These are phyloP conservation scores for Diceros bicornis DNA, from an alignment of 2,797 vertebrate genomes.

Conservation along the genomic window DNA sequence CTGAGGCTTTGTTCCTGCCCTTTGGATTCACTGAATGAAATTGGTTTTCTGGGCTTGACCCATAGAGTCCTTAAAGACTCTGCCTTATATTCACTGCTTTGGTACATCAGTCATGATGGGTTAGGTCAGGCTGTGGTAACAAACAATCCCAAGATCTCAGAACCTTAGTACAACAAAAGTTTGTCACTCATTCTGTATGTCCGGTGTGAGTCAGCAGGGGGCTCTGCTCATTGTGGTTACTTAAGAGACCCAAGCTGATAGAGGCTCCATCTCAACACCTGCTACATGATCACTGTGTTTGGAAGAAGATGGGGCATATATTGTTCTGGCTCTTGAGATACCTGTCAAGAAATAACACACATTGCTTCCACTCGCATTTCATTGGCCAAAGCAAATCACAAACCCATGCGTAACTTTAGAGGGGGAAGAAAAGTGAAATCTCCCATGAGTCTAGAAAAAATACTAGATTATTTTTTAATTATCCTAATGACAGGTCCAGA, in stretches of 20 bases:
- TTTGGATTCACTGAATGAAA: neutral
- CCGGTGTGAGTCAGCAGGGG: neutral
- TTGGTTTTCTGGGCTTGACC: slow-evolving; percentile 53
- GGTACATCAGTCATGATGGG: neutral
- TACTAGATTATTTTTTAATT: neutral
- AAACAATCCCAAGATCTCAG: neutral
- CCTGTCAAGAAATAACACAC: neutral
- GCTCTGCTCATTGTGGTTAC: neutral
- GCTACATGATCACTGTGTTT: neutral
- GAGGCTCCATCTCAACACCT: neutral
- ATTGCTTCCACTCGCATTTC: neutral
- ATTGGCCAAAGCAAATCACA: neutral
- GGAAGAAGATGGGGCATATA: neutral
- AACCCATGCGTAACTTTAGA: neutral
- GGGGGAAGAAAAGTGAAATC: neutral
- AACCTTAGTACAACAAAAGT: neutral
- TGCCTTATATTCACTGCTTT: neutral
- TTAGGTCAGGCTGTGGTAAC: neutral
- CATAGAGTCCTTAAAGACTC: neutral
- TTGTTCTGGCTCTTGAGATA: slow-evolving; percentile 7
- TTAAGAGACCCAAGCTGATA: neutral
- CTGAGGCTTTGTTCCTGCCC: neutral
- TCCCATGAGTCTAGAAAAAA: slow-evolving; percentile 47
- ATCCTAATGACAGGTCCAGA: neutral
- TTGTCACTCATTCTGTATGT: neutral